A percentile compares a stretch with the other conserved stretches of the same genome.
phyloP scores from a whole-genome alignment of 2,113 vertebrate species.

The Actenoides lindsayi region DNA sequence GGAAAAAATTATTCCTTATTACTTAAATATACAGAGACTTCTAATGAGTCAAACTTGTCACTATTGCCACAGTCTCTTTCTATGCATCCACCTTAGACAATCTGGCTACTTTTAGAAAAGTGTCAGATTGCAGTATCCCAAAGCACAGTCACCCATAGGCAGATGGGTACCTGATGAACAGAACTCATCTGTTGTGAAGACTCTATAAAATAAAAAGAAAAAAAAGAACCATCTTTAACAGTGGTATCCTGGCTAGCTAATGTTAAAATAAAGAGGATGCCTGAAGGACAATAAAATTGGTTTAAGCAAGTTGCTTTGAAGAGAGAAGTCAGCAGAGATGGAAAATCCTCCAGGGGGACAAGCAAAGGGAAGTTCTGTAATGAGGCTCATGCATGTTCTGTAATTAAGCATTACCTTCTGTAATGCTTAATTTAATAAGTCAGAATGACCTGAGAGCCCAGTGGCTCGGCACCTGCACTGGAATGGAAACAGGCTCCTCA shows the following conservation, averaged over 20 bases:
- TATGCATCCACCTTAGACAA: not conserved
- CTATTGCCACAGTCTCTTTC: not conserved
- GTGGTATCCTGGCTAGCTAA: not conserved
- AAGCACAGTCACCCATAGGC: not conserved
- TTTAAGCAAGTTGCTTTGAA: not conserved
- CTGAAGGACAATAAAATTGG: not conserved
- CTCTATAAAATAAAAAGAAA: not conserved
- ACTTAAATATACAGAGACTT: not conserved
- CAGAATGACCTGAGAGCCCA: not conserved
- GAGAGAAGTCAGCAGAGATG: not conserved
- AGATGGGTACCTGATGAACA: not conserved
- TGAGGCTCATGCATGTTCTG: not conserved
- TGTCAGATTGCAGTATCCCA: not conserved
- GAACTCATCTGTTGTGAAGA: not conserved
- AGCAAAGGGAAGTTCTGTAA: not conserved
- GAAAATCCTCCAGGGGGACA: not conserved
- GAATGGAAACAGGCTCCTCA: not conserved
- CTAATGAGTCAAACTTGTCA: not conserved
- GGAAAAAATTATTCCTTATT: not conserved
- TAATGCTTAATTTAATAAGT: not conserved
- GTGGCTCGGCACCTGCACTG: not conserved
- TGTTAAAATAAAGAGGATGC: not conserved
- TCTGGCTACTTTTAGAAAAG: not conserved
- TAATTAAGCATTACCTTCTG: conserved; percentile 1
- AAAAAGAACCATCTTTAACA: not conserved